phyloP scores from a whole-genome alignment of 1,140 invertebrate genomes.

The Listronotus bonariensis region DNA sequence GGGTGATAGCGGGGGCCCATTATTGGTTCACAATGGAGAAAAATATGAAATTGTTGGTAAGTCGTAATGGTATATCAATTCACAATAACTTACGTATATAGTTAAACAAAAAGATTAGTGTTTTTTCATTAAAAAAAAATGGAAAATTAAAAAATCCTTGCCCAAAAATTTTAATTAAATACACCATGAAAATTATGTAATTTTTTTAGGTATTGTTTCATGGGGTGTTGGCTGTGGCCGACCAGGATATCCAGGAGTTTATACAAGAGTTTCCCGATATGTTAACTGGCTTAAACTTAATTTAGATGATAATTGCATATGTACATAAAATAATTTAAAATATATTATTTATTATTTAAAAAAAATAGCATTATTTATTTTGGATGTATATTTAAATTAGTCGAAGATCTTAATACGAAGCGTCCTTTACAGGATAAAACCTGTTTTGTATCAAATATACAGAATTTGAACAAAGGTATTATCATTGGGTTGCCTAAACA shows the following conservation, averaged over 20 bases:
- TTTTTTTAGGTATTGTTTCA: constrained; percentile 61
- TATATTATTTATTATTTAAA: constrained; percentile 13
- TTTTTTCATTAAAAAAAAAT: too few species aligned
- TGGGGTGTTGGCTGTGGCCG: constrained; percentile 72
- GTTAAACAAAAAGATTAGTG: too few species aligned
- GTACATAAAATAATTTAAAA: constrained; percentile 45
- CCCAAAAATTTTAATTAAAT: too few species aligned
- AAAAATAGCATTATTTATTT: too few species aligned
- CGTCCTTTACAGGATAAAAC: too few species aligned
- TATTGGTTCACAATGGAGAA: constrained; percentile 71
- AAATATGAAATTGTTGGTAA: constrained; percentile 77
- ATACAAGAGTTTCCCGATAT: constrained; percentile 71
- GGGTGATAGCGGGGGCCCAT: constrained; percentile 82
- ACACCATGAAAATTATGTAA: background rate
- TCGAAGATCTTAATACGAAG: background rate
- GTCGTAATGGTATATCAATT: constrained; percentile 19
- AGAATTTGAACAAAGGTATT: too few species aligned
- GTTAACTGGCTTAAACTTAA: constrained; percentile 68
- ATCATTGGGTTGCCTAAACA: too few species aligned
- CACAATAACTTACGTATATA: too few species aligned
- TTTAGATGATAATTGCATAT: constrained; percentile 66
- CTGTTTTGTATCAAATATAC: too few species aligned
- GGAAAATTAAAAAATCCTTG: too few species aligned
- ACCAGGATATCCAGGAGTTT: constrained; percentile 69
- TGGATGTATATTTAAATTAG: too few species aligned